These are phyloP conservation scores for Toxostoma redivivum DNA, from an alignment of 2,113 vertebrate genomes.

Conservation along the genomic window DNA sequence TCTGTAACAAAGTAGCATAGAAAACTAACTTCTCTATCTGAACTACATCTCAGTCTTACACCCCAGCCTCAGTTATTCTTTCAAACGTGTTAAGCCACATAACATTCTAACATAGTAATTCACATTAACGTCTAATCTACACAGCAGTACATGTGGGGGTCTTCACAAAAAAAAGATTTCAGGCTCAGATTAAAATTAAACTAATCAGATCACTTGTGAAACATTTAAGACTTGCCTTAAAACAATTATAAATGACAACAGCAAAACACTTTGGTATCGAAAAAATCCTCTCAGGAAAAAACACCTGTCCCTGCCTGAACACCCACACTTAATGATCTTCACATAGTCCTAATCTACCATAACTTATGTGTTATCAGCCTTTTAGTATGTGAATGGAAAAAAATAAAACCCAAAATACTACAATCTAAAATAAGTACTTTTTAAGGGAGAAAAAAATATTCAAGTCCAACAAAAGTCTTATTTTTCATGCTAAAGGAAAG, in stretches of 20 bases:
- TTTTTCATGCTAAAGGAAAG: neutral
- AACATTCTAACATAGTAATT: neutral
- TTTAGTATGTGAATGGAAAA: neutral
- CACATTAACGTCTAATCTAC: neutral
- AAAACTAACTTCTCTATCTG: neutral
- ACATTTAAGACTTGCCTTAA: neutral
- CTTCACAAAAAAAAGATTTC: neutral
- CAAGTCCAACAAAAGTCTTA: neutral
- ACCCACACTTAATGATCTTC: neutral
- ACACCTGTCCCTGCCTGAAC: neutral
- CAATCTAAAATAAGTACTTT: neutral
- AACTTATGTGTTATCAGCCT: neutral
- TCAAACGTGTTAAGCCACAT: neutral
- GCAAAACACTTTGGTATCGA: neutral
- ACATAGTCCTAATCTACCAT: neutral
- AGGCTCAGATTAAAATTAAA: neutral
- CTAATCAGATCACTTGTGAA: neutral
- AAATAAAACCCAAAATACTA: neutral
- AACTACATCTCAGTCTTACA: neutral
- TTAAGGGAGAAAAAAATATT: neutral
- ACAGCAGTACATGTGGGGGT: neutral
- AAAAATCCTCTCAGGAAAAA: neutral
- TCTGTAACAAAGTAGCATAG: neutral
- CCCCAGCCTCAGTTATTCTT: neutral
- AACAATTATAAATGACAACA: neutral